A percentile compares a stretch with the other conserved stretches of the same genome.
phyloP scores from a whole-genome alignment of 2,888 invertebrate genomes.

The Ctena decussata region DNA sequence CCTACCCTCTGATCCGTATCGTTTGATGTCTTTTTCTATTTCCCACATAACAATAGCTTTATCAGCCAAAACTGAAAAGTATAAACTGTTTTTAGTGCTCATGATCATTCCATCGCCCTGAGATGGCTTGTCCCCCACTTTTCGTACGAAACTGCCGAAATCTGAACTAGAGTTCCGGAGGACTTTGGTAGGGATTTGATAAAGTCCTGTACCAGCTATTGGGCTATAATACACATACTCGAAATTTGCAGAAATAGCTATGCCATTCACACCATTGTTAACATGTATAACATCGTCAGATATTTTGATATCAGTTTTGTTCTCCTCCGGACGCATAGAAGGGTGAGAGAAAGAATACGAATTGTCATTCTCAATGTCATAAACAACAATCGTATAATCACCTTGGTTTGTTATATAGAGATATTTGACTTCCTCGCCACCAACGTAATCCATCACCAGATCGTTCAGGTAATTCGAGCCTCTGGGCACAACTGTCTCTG shows the following conservation, averaged over 20 bases:
- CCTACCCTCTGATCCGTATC: conserved; percentile 53
- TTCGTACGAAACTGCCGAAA: conserved; percentile 51
- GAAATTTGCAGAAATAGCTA: conserved; percentile 78
- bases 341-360: conserved; percentile 70
- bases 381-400: conserved; percentile 73
- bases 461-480: conserved; percentile 76
- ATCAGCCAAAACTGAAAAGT: conserved; percentile 70
- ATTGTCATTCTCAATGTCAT: conserved; percentile 64
- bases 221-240: conserved; percentile 76
- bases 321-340: conserved; percentile 66
- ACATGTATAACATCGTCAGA: conserved; percentile 46
- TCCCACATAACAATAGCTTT: conserved; percentile 75
- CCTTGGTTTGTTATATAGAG: conserved; percentile 77
- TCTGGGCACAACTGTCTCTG: conserved; percentile 67
- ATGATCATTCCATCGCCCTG: conserved; percentile 74
- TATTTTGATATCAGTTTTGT: conserved; percentile 58
- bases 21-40: conserved; percentile 52
- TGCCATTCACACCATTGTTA: conserved; percentile 73
- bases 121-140: conserved; percentile 71
- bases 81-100: conserved; percentile 70
- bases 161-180: conserved; percentile 54
- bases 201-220: conserved; percentile 69
- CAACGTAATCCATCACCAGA: conserved; percentile 76
- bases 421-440: conserved; percentile 70
- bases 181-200: conserved; percentile 71